Percentiles rank a stretch among this genome's conserved stretches.
Evolutionary conservation across 2,113 vertebrate genomes (phyloP).

Genomic region (Microtus ochrogaster): DNA sequence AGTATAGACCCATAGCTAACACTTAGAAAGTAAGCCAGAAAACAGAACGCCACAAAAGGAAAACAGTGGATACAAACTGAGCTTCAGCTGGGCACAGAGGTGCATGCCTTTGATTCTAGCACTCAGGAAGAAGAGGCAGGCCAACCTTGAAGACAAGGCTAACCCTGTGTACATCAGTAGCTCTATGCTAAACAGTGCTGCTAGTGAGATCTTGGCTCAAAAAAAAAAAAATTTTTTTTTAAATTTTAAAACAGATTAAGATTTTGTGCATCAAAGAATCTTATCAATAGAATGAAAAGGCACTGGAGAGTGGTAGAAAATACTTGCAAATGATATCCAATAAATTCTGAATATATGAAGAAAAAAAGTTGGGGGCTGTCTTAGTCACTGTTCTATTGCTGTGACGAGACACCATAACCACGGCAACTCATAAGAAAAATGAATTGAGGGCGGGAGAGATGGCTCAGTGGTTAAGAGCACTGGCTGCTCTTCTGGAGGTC

Average conservation of each 20-base stretch:
- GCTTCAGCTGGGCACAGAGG: not conserved
- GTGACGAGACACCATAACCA: not conserved
- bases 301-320: not conserved
- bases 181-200: not conserved
- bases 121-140: not conserved
- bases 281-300: not conserved
- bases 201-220: not conserved
- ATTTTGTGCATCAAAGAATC: not conserved
- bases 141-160: not conserved
- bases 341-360: not conserved
- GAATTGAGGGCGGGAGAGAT: too few relatives aligned
- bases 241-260: not conserved
- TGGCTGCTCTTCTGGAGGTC: too few relatives aligned
- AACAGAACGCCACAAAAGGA: not conserved
- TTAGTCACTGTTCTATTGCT: not conserved
- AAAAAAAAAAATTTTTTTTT: not conserved
- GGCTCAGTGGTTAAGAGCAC: too few relatives aligned
- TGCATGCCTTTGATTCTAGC: not conserved
- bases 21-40: not conserved
- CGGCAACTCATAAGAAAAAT: not conserved
- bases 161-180: not conserved
- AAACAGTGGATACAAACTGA: not conserved
- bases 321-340: not conserved
- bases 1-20: not conserved
- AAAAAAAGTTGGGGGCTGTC: not conserved